These are phyloP conservation scores for Synodontis membranacea DNA, from an alignment of 2,113 vertebrate genomes.

Conservation along the genomic window DNA sequence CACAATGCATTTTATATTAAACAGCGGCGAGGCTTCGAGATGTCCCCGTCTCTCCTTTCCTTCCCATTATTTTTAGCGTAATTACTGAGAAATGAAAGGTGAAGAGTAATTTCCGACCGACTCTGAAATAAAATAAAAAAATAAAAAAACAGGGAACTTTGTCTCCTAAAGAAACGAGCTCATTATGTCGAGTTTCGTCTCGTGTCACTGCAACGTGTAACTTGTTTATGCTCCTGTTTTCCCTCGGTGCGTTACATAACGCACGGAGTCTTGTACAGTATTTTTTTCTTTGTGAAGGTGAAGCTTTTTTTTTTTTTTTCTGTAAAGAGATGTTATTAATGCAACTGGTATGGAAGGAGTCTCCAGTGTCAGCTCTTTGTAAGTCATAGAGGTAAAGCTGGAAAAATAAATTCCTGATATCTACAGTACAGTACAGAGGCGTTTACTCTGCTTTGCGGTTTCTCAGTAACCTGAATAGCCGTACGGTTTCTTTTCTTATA, in stretches of 20 bases:
- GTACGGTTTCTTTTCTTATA: neutral
- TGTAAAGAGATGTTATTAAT: no score
- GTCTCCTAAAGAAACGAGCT: constrained; percentile 13
- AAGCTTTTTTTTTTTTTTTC: no score
- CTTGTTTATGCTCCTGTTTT: no score
- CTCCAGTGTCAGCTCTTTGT: no score
- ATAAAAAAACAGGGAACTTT: neutral
- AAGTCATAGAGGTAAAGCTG: no score
- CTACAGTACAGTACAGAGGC: neutral
- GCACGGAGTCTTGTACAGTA: neutral
- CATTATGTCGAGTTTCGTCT: constrained; percentile 5
- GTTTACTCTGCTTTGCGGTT: no score
- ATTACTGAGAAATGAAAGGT: neutral
- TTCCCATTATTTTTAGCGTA: neutral
- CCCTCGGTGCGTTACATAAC: neutral
- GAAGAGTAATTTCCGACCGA: neutral
- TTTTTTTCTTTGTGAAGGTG: constrained; percentile 18
- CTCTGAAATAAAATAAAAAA: constrained; percentile 8
- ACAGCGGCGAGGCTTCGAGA: neutral
- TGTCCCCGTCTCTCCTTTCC: neutral
- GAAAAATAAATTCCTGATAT: neutral
- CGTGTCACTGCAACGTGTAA: neutral
- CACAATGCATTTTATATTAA: neutral
- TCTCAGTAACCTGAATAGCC: no score
- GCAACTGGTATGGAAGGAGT: no score